Conservation (phyloP, 2,888 invertebrate genomes). For the Poecilus cupreus region DNA sequence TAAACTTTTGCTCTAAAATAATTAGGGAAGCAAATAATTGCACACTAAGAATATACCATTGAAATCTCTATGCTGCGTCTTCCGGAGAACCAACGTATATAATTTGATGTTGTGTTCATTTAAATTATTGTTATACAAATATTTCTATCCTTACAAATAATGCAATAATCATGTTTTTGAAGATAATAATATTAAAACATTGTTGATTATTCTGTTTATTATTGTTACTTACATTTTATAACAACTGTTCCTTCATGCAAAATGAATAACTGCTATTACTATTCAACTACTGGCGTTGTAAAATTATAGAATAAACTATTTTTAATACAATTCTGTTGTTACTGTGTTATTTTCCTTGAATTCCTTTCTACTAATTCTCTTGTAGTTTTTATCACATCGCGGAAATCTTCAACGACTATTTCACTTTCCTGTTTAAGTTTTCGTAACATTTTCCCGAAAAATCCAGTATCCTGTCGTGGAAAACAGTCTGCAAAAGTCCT, state of each 20-base stretch:
- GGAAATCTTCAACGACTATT: background rate
- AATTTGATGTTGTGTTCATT: conserved; percentile 15
- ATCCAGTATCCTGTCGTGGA: background rate
- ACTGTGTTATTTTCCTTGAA: background rate
- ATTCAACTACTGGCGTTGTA: background rate
- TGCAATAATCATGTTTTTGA: background rate
- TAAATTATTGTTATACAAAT: background rate
- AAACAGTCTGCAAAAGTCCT: background rate
- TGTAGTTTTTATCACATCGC: background rate
- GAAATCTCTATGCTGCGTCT: too few relatives aligned
- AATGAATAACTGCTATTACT: background rate
- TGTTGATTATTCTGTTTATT: conserved; percentile 22
- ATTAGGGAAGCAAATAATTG: too few relatives aligned
- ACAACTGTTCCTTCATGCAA: background rate
- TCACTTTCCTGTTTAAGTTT: background rate
- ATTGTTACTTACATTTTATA: background rate
- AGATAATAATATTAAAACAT: conserved; percentile 2
- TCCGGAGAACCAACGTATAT: too few relatives aligned
- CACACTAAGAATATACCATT: too few relatives aligned
- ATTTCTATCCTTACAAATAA: too few relatives aligned
- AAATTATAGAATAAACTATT: conserved; percentile 4
- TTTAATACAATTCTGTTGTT: conserved; percentile 1
- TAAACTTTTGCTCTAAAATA: too few relatives aligned
- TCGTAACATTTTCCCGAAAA: background rate
- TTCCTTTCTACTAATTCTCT: background rate